Evolutionary conservation across 2,113 vertebrate species (phyloP).

Genomic region (Malurus melanocephalus): DNA sequence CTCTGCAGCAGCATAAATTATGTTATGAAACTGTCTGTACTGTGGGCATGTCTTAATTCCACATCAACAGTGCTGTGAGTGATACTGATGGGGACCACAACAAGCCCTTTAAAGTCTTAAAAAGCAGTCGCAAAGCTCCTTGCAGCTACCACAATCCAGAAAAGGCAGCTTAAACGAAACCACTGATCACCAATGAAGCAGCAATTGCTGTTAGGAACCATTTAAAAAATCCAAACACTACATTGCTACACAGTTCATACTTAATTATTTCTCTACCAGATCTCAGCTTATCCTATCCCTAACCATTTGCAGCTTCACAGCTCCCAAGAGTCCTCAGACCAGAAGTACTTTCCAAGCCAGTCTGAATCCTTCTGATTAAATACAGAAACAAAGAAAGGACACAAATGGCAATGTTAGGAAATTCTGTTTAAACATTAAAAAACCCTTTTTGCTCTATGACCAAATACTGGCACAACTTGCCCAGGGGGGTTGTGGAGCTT

Average conservation of each 20-base stretch:
- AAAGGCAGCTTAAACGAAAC: neutral
- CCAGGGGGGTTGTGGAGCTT: neutral
- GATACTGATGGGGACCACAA: accelerated
- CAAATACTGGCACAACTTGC: neutral
- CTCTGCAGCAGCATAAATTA: neutral
- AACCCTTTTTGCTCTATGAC: neutral
- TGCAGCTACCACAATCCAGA: neutral
- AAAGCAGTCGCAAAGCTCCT: neutral
- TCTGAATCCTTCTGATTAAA: neutral
- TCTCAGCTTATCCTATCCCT: neutral
- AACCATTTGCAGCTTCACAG: neutral
- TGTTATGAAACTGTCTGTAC: neutral
- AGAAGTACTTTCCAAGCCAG: neutral
- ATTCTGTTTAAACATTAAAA: neutral
- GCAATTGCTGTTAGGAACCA: neutral
- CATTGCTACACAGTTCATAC: too few relatives aligned
- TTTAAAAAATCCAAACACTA: neutral
- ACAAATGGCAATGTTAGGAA: neutral
- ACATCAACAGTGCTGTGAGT: neutral
- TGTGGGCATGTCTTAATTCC: neutral
- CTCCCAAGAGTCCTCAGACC: neutral
- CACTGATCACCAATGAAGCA: neutral
- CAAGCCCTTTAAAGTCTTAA: neutral
- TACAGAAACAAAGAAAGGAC: neutral
- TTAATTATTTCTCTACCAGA: neutral